Percentiles rank a stretch among this genome's conserved stretches.
These are phyloP conservation scores for Iphiclides podalirius DNA, from an alignment of 2,888 invertebrate genomes.

Conservation along the genomic window DNA sequence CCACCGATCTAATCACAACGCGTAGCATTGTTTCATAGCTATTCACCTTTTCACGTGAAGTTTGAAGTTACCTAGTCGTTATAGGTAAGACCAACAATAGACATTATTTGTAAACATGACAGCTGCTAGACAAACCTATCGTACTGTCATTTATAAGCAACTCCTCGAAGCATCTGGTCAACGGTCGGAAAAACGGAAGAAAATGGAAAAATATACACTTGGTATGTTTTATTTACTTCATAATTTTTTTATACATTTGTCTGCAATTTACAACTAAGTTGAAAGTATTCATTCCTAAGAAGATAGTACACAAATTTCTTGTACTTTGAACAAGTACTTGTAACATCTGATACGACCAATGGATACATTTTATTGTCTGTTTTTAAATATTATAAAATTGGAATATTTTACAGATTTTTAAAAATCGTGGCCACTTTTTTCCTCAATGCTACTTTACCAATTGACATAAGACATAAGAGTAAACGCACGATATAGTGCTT, in stretches of 20 bases:
- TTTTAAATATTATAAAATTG: too few species aligned
- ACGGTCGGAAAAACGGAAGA: neutral
- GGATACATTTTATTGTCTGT: too few species aligned
- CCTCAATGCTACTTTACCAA: too few species aligned
- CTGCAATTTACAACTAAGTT: too few species aligned
- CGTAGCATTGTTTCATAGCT: conserved; percentile 8
- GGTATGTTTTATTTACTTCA: conserved; percentile 3
- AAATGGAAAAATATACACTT: conserved; percentile 4
- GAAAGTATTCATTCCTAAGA: too few species aligned
- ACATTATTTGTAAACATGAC: conserved; percentile 14
- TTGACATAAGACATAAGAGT: too few species aligned
- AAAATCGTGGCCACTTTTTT: too few species aligned
- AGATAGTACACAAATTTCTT: too few species aligned
- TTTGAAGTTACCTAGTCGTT: neutral
- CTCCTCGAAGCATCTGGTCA: conserved; percentile 3
- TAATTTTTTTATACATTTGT: neutral
- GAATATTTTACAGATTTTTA: too few species aligned
- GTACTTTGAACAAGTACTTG: too few species aligned
- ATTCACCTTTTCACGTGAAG: conserved; percentile 1
- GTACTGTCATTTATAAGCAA: conserved; percentile 13
- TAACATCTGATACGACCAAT: too few species aligned
- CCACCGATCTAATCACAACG: conserved; percentile 9
- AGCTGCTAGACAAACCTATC: neutral
- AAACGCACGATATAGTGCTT: too few species aligned
- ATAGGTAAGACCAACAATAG: conserved; percentile 12